A percentile compares a stretch with the other conserved stretches of the same genome.
phyloP scores from a whole-genome alignment of 2,888 invertebrate genomes.

The Hemaris fuciformis region DNA sequence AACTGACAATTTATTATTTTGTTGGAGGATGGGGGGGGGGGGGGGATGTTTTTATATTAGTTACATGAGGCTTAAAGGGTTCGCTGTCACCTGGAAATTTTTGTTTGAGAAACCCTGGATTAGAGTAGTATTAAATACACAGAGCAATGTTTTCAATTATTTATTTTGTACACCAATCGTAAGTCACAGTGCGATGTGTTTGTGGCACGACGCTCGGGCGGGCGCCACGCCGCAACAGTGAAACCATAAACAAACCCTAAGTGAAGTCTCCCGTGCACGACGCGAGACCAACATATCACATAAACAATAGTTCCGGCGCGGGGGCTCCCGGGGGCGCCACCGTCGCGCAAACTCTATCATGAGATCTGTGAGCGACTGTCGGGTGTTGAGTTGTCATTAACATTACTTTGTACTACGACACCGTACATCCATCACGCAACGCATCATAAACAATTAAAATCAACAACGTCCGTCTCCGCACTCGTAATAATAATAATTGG shows the following conservation, averaged over 20 bases:
- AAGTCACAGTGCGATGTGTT: slow-evolving; percentile 17
- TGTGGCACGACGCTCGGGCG: not conserved
- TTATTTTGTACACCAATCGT: slow-evolving; percentile 39
- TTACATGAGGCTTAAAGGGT: too few relatives aligned
- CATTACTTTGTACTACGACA: too few relatives aligned
- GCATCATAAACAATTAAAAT: not conserved
- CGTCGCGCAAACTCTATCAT: not conserved
- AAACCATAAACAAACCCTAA: not conserved
- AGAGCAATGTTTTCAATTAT: slow-evolving; percentile 32
- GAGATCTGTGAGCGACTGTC: not conserved
- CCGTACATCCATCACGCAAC: not conserved
- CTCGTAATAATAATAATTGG: not conserved
- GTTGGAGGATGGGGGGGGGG: too few relatives aligned
- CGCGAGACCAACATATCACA: not conserved
- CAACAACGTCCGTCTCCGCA: not conserved
- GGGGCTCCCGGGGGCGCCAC: too few relatives aligned
- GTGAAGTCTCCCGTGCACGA: too few relatives aligned
- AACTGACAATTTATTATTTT: too few relatives aligned
- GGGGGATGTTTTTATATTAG: too few relatives aligned
- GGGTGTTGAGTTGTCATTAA: too few relatives aligned
- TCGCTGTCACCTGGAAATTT: too few relatives aligned
- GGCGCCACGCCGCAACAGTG: not conserved
- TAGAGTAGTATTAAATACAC: too few relatives aligned
- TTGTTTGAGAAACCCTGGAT: too few relatives aligned
- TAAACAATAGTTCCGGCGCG: not conserved